phyloP scores from a whole-genome alignment of 2,888 invertebrate genomes.

The Kuschelorhynchus macadamiae region DNA sequence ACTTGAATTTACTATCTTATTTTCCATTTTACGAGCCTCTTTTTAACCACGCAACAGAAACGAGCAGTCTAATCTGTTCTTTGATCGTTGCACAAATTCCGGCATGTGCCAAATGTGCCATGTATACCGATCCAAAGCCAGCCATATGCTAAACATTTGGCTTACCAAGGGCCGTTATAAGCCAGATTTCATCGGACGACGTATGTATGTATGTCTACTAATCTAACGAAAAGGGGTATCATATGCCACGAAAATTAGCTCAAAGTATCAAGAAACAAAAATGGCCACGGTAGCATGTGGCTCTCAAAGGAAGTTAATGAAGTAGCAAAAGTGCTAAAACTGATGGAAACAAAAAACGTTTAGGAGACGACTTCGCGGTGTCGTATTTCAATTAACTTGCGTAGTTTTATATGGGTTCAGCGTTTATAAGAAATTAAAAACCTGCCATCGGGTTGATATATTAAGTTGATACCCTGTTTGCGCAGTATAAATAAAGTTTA shows the following conservation, averaged over 20 bases:
- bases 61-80: conserved; percentile 6
- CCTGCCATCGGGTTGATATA: conserved; percentile 30
- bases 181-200: conserved; percentile 24
- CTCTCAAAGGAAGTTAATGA: conserved; percentile 41
- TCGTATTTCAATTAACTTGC: conserved; percentile 42
- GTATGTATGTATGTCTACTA: conserved; percentile 10
- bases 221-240: neutral
- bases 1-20: too few relatives aligned
- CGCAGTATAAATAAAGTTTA: conserved; percentile 16
- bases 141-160: conserved; percentile 32
- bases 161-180: conserved; percentile 9
- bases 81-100: conserved; percentile 22
- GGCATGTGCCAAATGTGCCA: conserved; percentile 37
- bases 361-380: conserved; percentile 23
- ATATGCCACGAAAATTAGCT: conserved; percentile 8
- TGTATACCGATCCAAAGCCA: conserved; percentile 1
- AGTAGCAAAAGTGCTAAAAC: conserved; percentile 45
- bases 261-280: conserved; percentile 23
- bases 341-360: conserved; percentile 43
- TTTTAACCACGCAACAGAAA: too few relatives aligned
- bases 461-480: conserved; percentile 11
- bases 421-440: conserved; percentile 50
- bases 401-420: conserved; percentile 25
- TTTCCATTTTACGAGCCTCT: too few relatives aligned
- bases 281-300: conserved; percentile 27